phyloP scores from a whole-genome alignment of 2,113 vertebrate species.

The rabbit (Oryctolagus cuniculus) region mOryCun1.1 NC_091437.1:54525001-54525500 shows the following conservation, averaged over 20 bases:
- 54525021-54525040: constrained; percentile 58
- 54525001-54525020: constrained; percentile 67
- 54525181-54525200: not conserved
- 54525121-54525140: not conserved
- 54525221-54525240: not conserved
- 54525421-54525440: not conserved
- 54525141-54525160: not conserved
- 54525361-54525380: not conserved
- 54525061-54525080: constrained; percentile 42
- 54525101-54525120: not conserved
- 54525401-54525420: not conserved
- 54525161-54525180: not conserved
- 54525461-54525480: not conserved
- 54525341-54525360: not conserved
- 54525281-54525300: not conserved
- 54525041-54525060: constrained; percentile 53
- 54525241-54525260: not conserved
- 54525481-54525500: not conserved
- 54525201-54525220: not conserved
- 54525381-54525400: not conserved
- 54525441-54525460: not conserved
- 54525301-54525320: not conserved
- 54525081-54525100: constrained; percentile 65
- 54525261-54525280: not conserved
- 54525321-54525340: not conserved